Percentiles rank a stretch among this genome's conserved stretches.
Evolutionary conservation across 2,797 vertebrate species (phyloP).

Genomic region (Furcifer pardalis): DNA sequence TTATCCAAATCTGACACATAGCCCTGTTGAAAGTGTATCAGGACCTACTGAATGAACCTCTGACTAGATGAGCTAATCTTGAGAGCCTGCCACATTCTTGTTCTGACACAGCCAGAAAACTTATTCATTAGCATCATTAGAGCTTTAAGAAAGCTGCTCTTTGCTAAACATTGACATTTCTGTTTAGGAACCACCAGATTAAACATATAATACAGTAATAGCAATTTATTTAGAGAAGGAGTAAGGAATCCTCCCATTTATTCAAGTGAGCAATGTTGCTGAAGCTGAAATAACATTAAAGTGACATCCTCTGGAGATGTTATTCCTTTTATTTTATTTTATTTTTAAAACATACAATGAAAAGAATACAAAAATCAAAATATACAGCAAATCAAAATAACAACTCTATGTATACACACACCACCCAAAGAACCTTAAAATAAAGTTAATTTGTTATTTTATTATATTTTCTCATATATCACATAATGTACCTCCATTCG

Average conservation of each 20-base stretch:
- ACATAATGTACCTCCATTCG: too few species aligned
- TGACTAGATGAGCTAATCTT: not conserved
- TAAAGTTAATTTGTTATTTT: too few species aligned
- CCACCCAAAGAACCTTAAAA: too few species aligned
- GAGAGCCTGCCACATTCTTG: not conserved
- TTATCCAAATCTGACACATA: not conserved
- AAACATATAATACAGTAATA: not conserved
- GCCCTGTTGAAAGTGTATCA: not conserved
- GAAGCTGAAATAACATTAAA: not conserved
- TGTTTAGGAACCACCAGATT: not conserved
- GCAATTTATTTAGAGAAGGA: not conserved
- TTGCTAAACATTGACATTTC: not conserved
- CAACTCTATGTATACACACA: too few species aligned
- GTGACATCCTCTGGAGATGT: not conserved
- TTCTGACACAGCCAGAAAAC: not conserved
- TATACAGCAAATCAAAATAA: too few species aligned
- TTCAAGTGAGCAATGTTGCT: not conserved
- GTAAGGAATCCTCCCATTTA: not conserved
- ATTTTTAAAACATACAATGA: too few species aligned
- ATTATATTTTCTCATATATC: too few species aligned
- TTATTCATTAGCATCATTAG: not conserved
- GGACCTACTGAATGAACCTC: not conserved
- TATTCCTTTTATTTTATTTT: too few species aligned
- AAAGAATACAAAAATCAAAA: too few species aligned
- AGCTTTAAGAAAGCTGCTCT: not conserved